Percentiles rank a stretch among this genome's conserved stretches.
phyloP scores from a whole-genome alignment of 2,113 vertebrate genomes.

The Rynchops niger region DNA sequence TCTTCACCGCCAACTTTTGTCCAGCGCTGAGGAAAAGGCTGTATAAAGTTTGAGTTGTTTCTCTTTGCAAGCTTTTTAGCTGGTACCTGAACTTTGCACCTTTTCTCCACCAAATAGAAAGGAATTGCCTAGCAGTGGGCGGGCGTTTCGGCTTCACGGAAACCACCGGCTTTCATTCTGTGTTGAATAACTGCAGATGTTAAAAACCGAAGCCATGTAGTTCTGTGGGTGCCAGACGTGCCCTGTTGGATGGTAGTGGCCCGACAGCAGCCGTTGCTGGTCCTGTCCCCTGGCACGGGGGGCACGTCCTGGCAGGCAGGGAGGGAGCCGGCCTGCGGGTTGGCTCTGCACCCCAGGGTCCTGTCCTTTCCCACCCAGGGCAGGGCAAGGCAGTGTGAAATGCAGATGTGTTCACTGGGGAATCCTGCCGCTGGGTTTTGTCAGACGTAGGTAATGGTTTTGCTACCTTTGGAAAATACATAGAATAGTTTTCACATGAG shows the following conservation, averaged over 20 bases:
- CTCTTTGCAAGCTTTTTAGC: neutral
- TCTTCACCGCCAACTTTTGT: neutral
- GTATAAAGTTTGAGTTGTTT: neutral
- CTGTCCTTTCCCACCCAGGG: neutral
- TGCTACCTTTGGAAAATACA: neutral
- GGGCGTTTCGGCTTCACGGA: neutral
- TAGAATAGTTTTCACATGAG: neutral
- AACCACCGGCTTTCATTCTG: neutral
- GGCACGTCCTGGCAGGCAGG: fast-evolving
- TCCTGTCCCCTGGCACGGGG: neutral
- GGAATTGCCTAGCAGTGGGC: neutral
- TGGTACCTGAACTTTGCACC: neutral
- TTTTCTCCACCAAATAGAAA: neutral
- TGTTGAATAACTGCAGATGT: neutral
- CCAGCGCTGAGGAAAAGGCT: no score
- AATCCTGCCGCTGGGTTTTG: neutral
- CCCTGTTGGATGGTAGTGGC: fast-evolving
- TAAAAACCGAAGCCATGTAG: fast-evolving
- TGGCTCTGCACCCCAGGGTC: neutral
- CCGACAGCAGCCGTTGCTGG: neutral
- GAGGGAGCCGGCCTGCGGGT: neutral
- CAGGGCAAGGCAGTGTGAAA: no score
- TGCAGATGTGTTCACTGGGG: neutral
- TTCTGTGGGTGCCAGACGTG: neutral
- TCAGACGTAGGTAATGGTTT: neutral